Base-by-base conservation (phyloP, 2,888 invertebrate species). In the Ctenicera cuprea region DNA sequence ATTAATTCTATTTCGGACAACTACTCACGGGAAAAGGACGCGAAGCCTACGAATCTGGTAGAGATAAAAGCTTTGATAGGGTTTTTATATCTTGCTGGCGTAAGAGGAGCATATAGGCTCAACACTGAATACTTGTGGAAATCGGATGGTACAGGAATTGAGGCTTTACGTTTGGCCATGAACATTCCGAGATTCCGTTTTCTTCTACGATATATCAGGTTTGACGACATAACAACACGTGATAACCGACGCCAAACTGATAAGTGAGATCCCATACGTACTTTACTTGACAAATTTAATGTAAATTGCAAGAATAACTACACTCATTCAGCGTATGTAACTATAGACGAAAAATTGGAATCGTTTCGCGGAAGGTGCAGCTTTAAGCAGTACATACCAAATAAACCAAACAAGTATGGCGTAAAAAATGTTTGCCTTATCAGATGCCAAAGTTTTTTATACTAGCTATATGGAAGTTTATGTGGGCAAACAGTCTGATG, bases 401-500 rank as follows among this genome's bases (percentile, higher is more conserved):
- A 3, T 7, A 43, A 63, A 45, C 63, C 63, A 0, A 45, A 11
- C 0, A 63, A 63, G 22, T 63, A 63, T 26, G 45, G 63, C 12
- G n/a, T 68, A 37, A 70, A 59, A 43, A n/a, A 30, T 61, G n/a
- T 71, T 71, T 65, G 64, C 26, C 37, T 20, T 64, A 16, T n/a
- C 9, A 8, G 54, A 71, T 63, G 52, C 64, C 8, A 64, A 59
- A 59, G 5, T 16, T 4, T 63, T 38, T 26, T 70, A 63, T 43
- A 71, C 76, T 52, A 76, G 71, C 73, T 72, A 77, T 45, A 65
- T 79, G 50, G 78, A 79, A 68, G 52, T 78, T 45, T 77, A 79
- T 68, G 67, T 72, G 20, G 77, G 78, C 9, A 76, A 76, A 57
- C 75, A 78, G 63, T 73, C 76, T 33, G 50, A 52, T 65, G 75